Evolutionary conservation across 2,888 invertebrate species (phyloP).

Genomic region (Eilema caniola): DNA sequence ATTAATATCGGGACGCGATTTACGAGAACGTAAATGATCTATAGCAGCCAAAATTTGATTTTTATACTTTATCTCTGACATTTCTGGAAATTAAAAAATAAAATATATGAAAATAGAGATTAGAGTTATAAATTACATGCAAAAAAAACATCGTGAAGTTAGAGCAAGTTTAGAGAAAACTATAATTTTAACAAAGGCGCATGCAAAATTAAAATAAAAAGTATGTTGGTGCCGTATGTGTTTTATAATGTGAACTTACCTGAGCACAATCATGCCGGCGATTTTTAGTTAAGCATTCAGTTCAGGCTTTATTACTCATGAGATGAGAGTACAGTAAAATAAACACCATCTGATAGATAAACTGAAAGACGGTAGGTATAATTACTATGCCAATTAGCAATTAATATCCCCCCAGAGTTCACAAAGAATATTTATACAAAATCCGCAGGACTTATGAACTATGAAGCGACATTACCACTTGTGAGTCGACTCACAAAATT

Average conservation of each 20-base stretch:
- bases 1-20: constrained; percentile 94
- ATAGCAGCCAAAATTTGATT: constrained; percentile 94
- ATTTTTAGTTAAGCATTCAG: constrained; percentile 60
- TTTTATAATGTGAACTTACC: constrained; percentile 56
- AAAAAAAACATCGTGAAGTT: constrained; percentile 28
- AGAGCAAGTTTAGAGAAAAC: neutral
- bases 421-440: too few species aligned
- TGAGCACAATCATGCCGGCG: constrained; percentile 80
- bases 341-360: neutral
- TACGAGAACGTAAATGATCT: constrained; percentile 93
- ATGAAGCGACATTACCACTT: too few species aligned
- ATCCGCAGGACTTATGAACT: too few species aligned
- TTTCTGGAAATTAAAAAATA: constrained; percentile 71
- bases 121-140: constrained; percentile 18
- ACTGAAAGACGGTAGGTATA: neutral
- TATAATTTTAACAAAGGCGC: neutral
- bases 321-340: neutral
- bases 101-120: constrained; percentile 28
- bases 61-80: constrained; percentile 89
- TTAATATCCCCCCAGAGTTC: neutral
- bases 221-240: neutral
- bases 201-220: constrained; percentile 18
- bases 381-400: neutral
- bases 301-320: constrained; percentile 4
- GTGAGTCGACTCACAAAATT: too few species aligned